A percentile compares a stretch with the other conserved stretches of the same genome.
These are phyloP conservation scores for Aphelenchoides fujianensis DNA, from an alignment of 1,140 invertebrate genomes.

Conservation along the genomic window DNA sequence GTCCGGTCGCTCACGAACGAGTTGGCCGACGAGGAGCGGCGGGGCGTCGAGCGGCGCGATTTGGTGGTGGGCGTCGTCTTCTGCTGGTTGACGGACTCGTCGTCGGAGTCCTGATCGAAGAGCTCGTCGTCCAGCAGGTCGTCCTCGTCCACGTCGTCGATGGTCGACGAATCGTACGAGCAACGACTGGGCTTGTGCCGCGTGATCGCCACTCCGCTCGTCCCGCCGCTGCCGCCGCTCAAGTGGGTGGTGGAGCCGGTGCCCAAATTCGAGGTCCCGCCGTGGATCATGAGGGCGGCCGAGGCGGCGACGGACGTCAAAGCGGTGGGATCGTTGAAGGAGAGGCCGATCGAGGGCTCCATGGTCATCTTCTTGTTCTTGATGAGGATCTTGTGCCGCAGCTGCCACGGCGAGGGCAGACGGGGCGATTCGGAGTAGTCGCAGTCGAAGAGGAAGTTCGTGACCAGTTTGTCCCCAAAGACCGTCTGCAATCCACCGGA, in stretches of 20 bases:
- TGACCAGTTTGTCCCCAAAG: constrained; percentile 86
- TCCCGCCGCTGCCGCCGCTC: constrained; percentile 8
- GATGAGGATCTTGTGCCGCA: constrained; percentile 78
- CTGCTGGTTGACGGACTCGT: constrained; percentile 26
- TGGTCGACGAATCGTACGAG: constrained; percentile 53
- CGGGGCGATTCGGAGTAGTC: constrained; percentile 77
- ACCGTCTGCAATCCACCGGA: constrained; percentile 69
- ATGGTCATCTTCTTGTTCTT: constrained; percentile 73
- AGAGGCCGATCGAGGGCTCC: constrained; percentile 44
- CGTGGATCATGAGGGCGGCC: neutral
- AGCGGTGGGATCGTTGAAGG: neutral
- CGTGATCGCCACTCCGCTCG: constrained; percentile 31
- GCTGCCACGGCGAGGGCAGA: constrained; percentile 77
- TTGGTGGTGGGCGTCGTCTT: neutral
- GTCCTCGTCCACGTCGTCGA: constrained; percentile 57
- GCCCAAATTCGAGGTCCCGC: neutral
- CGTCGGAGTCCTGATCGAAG: constrained; percentile 55
- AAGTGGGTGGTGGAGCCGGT: constrained; percentile 9
- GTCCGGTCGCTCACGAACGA: constrained; percentile 14
- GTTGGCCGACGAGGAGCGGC: neutral
- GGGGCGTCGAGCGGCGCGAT: constrained; percentile 6
- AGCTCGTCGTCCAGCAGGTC: too few relatives aligned
- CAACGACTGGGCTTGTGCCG: constrained; percentile 53
- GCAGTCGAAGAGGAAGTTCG: constrained; percentile 80
- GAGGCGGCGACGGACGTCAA: neutral